A percentile compares a stretch with the other conserved stretches of the same genome.
These are phyloP conservation scores for Pseudeuparius sepicola DNA, from an alignment of 2,888 invertebrate species.

Conservation along the genomic window DNA sequence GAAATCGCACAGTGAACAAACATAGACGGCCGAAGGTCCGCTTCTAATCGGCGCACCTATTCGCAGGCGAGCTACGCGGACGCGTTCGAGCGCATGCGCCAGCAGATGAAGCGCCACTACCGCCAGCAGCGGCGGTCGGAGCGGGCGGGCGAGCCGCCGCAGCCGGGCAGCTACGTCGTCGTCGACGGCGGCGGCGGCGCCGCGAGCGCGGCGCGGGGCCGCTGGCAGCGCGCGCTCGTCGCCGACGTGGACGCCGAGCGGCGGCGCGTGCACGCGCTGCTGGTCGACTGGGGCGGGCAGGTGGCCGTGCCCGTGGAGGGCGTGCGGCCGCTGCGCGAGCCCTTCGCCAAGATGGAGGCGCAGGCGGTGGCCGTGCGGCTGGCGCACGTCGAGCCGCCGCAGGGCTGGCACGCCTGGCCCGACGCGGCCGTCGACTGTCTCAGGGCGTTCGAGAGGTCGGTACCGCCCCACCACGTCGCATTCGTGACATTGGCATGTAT, in stretches of 20 bases:
- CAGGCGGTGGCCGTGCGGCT: slow-evolving; percentile 17
- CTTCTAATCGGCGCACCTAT: no score
- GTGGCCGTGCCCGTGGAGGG: slow-evolving; percentile 42
- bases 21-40: no score
- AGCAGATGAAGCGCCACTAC: slow-evolving; percentile 27
- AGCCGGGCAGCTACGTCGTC: slow-evolving; percentile 48
- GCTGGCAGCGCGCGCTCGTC: slow-evolving; percentile 54
- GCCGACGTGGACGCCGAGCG: slow-evolving; percentile 36
- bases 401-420: no score
- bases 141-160: no score
- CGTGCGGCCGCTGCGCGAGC: slow-evolving; percentile 42
- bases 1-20: no score
- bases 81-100: slow-evolving; percentile 24
- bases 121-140: no score
- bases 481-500: no score
- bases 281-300: slow-evolving; percentile 54
- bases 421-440: no score
- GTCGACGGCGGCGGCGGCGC: no score
- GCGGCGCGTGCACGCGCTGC: slow-evolving; percentile 45
- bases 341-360: slow-evolving; percentile 29
- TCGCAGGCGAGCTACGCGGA: slow-evolving; percentile 25
- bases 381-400: not conserved
- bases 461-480: no score
- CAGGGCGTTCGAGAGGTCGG: no score
- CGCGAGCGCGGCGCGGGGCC: no score